Evolutionary conservation across 1,140 invertebrate species (phyloP), one percentile per base, ranked within the genome.

Genomic region (Phymorhynchus buccinoides): DNA sequence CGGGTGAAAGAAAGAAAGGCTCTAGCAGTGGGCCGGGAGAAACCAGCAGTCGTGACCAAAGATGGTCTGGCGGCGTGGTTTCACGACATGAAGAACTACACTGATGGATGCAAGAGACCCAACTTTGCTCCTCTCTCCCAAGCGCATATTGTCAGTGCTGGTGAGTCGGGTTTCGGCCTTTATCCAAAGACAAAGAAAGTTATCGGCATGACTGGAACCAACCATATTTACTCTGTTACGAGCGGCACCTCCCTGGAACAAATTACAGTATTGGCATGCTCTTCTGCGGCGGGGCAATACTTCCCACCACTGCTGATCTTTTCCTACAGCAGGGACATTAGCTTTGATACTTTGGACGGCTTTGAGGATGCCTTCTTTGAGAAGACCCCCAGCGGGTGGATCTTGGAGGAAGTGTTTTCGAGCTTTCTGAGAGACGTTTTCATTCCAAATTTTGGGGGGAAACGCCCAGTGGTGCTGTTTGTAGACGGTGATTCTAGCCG

Each of bases 1-100:
- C 7, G n/a, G 27, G 66, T 68, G 66, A 27, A 7, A 68, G 7
- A 68, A 30, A 82, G 12, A 78, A 88, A 27, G 77, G 78, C 16
- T 48, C 84, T 16, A n/a, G 80, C 18, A 35, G 71, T 44, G 52
- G 80, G 22, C 71, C 62, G 39, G 48, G 80, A 86, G 52, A 81
- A 81, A 68, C n/a, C n/a, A n/a, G 84, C 85, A 7, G 42, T 84
- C 18, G 66, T 73, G 22, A 75, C 82, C 1, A 27, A 62, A 14
- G 37, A 52, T 12, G 83, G 66, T 6, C 32, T 68, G 66, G 4
- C 85, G 62, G 62, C 66, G 22, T 86, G 85, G 87, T 87, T 87
- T 41, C 16, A 12, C n/a, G 62, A 79, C 30, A 84, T 86, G n/a
- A 37, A 79, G 41, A 32, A 16, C 22, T 83, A 68, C 75, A 30